These are phyloP conservation scores for Danio rerio DNA, from an alignment of 2,113 vertebrate species.

Conservation along the genomic window DNA sequence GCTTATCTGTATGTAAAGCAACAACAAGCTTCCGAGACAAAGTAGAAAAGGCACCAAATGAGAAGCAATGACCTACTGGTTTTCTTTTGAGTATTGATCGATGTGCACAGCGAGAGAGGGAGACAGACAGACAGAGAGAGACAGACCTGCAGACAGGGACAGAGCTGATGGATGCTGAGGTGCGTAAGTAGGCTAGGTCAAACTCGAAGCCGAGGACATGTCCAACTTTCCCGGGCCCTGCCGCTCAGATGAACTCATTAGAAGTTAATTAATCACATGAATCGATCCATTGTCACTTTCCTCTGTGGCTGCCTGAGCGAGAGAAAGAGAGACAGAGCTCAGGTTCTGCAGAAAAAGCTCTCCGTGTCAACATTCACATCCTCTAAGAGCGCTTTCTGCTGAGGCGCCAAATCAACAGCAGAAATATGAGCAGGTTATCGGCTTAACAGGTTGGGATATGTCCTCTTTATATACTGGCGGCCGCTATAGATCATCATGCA, in stretches of 20 bases:
- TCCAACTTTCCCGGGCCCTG: constrained; percentile 68
- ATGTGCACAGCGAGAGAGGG: neutral
- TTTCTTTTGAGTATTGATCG: constrained; percentile 30
- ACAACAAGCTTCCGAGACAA: neutral
- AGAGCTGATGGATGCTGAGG: constrained; percentile 56
- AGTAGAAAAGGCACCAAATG: neutral
- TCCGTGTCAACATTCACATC: constrained; percentile 46
- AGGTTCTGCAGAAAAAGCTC: constrained; percentile 63
- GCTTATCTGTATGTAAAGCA: neutral
- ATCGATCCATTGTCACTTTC: constrained; percentile 78
- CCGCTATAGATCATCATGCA: constrained; percentile 3
- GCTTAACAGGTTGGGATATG: constrained; percentile 28
- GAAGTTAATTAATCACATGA: constrained; percentile 81
- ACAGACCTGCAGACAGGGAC: constrained; percentile 33
- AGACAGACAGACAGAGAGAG: neutral
- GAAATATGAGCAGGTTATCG: constrained; percentile 40
- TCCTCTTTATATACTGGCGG: constrained; percentile 11
- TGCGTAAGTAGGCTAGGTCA: constrained; percentile 43
- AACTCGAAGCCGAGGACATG: constrained; percentile 55
- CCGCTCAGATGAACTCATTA: constrained; percentile 79
- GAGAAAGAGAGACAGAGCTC: constrained; percentile 55
- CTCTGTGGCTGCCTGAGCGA: constrained; percentile 56
- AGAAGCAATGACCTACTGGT: constrained; percentile 24
- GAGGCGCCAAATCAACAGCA: constrained; percentile 41
- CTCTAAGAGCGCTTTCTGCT: constrained; percentile 27